phyloP scores from a whole-genome alignment of 2,888 invertebrate species.

The Embidobia sp. region DNA sequence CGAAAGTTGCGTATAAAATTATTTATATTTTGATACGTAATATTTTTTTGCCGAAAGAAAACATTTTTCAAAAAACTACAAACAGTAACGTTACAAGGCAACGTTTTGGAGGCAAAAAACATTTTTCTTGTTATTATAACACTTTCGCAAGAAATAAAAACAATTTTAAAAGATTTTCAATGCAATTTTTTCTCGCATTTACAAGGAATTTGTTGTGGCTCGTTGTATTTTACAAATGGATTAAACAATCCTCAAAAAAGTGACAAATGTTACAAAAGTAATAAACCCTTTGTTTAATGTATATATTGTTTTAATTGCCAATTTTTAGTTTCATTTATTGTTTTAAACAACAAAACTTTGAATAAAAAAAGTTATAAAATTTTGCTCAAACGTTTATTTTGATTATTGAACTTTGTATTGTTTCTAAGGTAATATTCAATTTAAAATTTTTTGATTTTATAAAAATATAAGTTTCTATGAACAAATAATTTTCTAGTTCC shows the following conservation, averaged over 20 bases:
- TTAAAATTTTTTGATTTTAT: too few species aligned
- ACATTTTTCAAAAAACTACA: background rate
- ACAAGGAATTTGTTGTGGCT: background rate
- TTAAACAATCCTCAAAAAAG: background rate
- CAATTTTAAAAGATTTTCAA: background rate
- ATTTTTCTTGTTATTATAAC: background rate
- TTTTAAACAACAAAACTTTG: too few species aligned
- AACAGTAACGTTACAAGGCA: background rate
- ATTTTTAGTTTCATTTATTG: too few species aligned
- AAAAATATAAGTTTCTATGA: too few species aligned
- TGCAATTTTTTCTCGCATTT: background rate
- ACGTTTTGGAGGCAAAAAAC: background rate
- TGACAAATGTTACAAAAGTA: background rate
- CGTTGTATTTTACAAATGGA: background rate
- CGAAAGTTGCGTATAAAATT: background rate
- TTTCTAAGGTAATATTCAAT: too few species aligned
- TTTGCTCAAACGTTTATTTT: too few species aligned
- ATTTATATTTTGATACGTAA: background rate
- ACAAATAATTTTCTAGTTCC: too few species aligned
- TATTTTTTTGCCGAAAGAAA: background rate
- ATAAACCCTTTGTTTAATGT: too few species aligned
- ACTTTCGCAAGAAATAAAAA: conserved; percentile 1
- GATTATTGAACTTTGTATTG: too few species aligned
- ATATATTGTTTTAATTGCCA: too few species aligned
- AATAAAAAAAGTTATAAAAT: too few species aligned